phyloP scores from a whole-genome alignment of 2,113 vertebrate species.

The Mustela lutreola region DNA sequence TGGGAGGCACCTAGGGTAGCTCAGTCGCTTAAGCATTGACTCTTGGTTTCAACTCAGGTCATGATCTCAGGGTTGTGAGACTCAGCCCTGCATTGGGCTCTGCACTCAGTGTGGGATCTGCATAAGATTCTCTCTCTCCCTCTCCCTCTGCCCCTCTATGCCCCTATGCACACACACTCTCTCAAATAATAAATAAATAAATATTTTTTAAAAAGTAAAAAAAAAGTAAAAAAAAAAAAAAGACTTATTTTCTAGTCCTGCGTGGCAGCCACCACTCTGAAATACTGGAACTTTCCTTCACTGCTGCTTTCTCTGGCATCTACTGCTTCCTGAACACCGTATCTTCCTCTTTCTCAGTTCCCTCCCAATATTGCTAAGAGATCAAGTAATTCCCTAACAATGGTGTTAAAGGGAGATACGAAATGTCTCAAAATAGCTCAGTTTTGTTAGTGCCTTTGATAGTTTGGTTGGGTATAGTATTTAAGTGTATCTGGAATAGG shows the following conservation, averaged over 20 bases:
- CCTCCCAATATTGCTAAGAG: constrained; percentile 27
- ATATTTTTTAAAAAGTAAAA: not conserved
- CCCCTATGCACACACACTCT: not conserved
- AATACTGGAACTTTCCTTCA: not conserved
- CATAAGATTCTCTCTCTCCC: not conserved
- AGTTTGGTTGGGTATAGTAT: constrained; percentile 10
- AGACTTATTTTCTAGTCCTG: not conserved
- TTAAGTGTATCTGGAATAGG: not conserved
- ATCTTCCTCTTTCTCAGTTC: constrained; percentile 28
- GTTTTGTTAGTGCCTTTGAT: constrained; percentile 28
- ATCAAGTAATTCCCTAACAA: constrained; percentile 1
- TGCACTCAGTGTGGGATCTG: not conserved
- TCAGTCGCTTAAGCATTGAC: not conserved
- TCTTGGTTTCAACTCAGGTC: not conserved
- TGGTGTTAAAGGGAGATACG: not conserved
- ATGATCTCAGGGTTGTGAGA: not conserved
- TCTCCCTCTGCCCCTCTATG: not conserved
- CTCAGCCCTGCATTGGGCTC: not conserved
- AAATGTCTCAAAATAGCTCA: not conserved
- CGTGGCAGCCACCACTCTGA: not conserved
- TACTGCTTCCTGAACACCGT: not conserved
- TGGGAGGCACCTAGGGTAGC: not conserved
- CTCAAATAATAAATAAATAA: not conserved
- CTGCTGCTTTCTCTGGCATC: not conserved
- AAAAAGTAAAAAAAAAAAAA: not conserved